phyloP scores from a whole-genome alignment of 2,113 vertebrate species.

The Setophaga petechia region DNA sequence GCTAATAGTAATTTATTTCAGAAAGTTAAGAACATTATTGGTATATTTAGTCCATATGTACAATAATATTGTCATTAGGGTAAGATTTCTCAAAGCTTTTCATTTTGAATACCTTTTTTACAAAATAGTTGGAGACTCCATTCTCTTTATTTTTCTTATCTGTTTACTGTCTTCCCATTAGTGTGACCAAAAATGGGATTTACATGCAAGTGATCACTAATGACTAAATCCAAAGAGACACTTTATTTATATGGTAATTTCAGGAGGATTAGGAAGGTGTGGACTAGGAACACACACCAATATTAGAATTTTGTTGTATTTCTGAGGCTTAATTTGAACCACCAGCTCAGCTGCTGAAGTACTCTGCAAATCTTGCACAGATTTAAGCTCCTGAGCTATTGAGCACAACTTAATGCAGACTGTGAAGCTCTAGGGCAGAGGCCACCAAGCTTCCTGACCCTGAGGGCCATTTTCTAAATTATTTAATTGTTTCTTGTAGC shows the following conservation, averaged over 20 bases:
- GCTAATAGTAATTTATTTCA: background rate
- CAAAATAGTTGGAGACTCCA: background rate
- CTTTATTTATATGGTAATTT: constrained; percentile 18
- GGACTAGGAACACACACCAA: background rate
- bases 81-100: background rate
- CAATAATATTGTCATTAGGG: background rate
- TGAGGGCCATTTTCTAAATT: background rate
- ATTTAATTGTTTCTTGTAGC: background rate
- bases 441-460: background rate
- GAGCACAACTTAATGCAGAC: background rate
- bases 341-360: background rate
- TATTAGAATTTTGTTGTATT: background rate
- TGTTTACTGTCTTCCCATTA: background rate
- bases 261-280: background rate
- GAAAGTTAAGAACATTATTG: background rate
- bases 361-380: background rate
- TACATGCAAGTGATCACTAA: background rate
- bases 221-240: background rate
- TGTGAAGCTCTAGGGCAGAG: background rate
- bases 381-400: background rate
- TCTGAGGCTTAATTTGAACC: background rate
- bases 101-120: background rate
- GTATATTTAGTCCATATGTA: background rate
- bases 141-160: background rate
- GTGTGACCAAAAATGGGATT: background rate